Conservation (phyloP, 37 sponge, comb jelly and placozoan species). For the Hormiphora californensis region DNA sequence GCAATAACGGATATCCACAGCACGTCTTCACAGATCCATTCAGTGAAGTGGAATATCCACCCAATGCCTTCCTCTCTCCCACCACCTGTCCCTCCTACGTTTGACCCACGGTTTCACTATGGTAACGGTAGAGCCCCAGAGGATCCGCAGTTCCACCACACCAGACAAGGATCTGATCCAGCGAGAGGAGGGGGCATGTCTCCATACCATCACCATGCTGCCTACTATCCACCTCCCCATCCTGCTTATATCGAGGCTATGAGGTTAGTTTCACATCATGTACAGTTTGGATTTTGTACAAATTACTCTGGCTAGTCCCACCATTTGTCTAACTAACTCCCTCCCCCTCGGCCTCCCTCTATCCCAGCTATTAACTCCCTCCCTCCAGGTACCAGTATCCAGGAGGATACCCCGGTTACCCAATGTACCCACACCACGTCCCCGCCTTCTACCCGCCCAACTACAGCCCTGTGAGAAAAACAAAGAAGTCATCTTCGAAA, state of each 20-base stretch:
- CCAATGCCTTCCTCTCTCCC: constrained; percentile 33
- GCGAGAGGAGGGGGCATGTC: not conserved
- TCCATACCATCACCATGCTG: constrained; percentile 4
- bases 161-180: constrained; percentile 7
- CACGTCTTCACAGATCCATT: too few species aligned
- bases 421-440: not conserved
- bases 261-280: too few species aligned
- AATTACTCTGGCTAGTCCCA: too few species aligned
- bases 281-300: too few species aligned
- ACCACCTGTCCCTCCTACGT: not conserved
- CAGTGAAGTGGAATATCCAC: too few species aligned
- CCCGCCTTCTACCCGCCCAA: constrained; percentile 38
- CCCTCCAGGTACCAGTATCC: not conserved
- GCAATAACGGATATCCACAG: too few species aligned
- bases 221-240: too few species aligned
- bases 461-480: not conserved
- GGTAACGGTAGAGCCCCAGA: not conserved
- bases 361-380: too few species aligned
- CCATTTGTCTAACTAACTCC: too few species aligned
- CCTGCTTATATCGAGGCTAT: too few species aligned
- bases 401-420: not conserved
- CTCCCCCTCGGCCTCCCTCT: too few species aligned
- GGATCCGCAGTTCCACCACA: not conserved
- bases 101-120: not conserved
- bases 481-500: constrained; percentile 3